Evolutionary conservation across 2,888 invertebrate genomes (phyloP).

Genomic region (Leucozona laternaria): DNA sequence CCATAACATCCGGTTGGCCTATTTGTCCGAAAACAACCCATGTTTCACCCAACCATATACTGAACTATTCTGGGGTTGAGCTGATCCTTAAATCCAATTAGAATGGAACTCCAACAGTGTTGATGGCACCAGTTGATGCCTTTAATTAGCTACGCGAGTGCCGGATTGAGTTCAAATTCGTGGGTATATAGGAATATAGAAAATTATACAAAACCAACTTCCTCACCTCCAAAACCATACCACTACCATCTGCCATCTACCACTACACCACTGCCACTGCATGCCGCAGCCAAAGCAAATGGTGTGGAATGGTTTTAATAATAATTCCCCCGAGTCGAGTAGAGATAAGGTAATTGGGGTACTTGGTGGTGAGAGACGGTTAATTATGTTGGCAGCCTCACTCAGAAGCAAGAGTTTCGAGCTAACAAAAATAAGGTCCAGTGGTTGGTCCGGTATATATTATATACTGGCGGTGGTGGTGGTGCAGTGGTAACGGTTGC

Average conservation of each 20-base stretch:
- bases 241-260: not conserved
- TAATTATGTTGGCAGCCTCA: conserved; percentile 54
- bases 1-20: conserved; percentile 56
- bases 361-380: conserved; percentile 45
- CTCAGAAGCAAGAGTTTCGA: conserved; percentile 22
- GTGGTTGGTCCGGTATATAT: not conserved
- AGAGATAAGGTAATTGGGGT: conserved; percentile 69
- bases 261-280: not conserved
- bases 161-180: not conserved
- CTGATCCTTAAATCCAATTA: conserved; percentile 71
- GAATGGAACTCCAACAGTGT: conserved; percentile 48
- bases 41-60: conserved; percentile 6
- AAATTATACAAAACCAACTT: conserved; percentile 19
- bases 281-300: conserved; percentile 32
- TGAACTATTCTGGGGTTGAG: conserved; percentile 35
- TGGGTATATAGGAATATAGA: conserved; percentile 4
- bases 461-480: not conserved
- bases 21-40: conserved; percentile 31
- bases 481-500: not conserved
- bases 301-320: conserved; percentile 68
- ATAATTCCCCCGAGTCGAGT: conserved; percentile 61
- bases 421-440: conserved; percentile 38
- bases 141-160: conserved; percentile 59
- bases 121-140: conserved; percentile 60
- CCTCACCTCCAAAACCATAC: not conserved